phyloP scores from a whole-genome alignment of 2,113 vertebrate species.

The Ictidomys tridecemlineatus region DNA sequence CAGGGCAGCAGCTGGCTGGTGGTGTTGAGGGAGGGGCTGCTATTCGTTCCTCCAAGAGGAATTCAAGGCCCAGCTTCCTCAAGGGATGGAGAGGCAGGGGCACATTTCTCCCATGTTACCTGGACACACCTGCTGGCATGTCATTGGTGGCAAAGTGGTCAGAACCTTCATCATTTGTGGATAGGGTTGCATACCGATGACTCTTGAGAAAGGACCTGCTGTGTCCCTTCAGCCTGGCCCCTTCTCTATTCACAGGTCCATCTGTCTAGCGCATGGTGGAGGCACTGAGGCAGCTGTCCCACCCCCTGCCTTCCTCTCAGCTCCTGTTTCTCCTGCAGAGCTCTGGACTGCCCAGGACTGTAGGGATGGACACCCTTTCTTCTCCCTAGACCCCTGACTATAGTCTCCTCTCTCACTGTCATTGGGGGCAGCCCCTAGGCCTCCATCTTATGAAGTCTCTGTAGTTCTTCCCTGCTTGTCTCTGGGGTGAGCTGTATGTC shows the following conservation, averaged over 20 bases:
- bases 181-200: background rate
- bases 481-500: background rate
- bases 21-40: background rate
- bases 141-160: background rate
- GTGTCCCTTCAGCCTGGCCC: background rate
- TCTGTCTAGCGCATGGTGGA: background rate
- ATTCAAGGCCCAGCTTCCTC: background rate
- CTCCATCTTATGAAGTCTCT: background rate
- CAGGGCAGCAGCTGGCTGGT: background rate
- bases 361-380: background rate
- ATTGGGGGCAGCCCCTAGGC: no score
- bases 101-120: background rate
- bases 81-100: background rate
- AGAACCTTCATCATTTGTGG: background rate
- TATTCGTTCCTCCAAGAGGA: background rate
- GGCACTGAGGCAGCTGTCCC: background rate
- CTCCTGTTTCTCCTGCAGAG: background rate
- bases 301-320: background rate
- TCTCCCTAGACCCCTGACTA: background rate
- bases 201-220: background rate
- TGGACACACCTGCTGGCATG: background rate
- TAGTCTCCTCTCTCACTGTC: background rate
- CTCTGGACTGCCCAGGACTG: background rate
- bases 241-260: background rate
- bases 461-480: background rate